These are phyloP conservation scores for Ips typographus DNA, from an alignment of 1,140 invertebrate genomes.

Conservation along the genomic window DNA sequence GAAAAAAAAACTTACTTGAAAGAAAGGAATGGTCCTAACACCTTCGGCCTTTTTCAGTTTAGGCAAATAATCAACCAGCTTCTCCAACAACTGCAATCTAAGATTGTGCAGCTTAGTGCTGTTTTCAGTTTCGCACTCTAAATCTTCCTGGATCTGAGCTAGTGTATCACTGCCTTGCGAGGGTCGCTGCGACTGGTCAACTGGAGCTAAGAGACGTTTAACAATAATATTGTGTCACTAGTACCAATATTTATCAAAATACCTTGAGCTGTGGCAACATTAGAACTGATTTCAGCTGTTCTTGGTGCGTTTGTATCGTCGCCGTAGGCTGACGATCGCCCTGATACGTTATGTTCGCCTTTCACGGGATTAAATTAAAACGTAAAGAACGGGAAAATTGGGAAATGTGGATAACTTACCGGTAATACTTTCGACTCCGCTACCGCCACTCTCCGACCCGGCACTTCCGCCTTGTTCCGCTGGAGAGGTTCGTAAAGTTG, in stretches of 20 bases:
- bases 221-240: neutral
- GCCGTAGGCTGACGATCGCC: slow-evolving; percentile 83
- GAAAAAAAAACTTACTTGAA: no score
- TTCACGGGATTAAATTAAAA: neutral
- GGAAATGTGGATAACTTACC: slow-evolving; percentile 45
- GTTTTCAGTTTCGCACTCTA: slow-evolving; percentile 56
- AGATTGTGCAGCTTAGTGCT: slow-evolving; percentile 63
- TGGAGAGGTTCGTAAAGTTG: slow-evolving; percentile 85
- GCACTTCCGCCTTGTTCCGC: slow-evolving; percentile 78
- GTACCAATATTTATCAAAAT: slow-evolving; percentile 1
- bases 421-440: slow-evolving; percentile 86
- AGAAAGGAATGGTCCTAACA: slow-evolving; percentile 83
- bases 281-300: slow-evolving; percentile 23
- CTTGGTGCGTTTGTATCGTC: slow-evolving; percentile 50
- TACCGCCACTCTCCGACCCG: slow-evolving; percentile 84
- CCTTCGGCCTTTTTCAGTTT: slow-evolving; percentile 67
- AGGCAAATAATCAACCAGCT: slow-evolving; percentile 65
- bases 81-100: slow-evolving; percentile 67
- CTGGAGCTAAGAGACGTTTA: slow-evolving; percentile 17
- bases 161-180: slow-evolving; percentile 29
- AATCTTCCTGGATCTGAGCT: slow-evolving; percentile 37
- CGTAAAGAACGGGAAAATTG: no score
- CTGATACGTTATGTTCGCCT: slow-evolving; percentile 77
- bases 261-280: slow-evolving; percentile 25
- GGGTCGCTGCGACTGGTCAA: slow-evolving; percentile 20